These are phyloP conservation scores for Polypterus senegalus DNA, from an alignment of 2,113 vertebrate genomes.

Conservation along the genomic window DNA sequence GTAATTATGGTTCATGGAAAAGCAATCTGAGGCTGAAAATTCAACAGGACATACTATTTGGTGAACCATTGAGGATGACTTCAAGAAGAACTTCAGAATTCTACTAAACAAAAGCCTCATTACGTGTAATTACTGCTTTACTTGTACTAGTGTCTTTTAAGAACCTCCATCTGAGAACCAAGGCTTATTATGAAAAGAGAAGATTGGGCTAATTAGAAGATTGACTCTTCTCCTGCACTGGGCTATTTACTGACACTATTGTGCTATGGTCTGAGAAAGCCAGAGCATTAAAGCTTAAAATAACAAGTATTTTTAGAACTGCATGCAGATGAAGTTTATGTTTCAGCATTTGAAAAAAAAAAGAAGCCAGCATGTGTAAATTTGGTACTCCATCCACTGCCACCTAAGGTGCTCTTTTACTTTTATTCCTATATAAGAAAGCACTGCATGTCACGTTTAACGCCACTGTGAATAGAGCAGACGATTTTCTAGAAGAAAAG, in stretches of 20 bases:
- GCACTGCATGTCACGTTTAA: too few relatives aligned
- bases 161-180: conserved; percentile 62
- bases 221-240: conserved; percentile 39
- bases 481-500: too few relatives aligned
- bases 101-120: conserved; percentile 89
- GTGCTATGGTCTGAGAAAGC: too few relatives aligned
- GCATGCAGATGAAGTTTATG: too few relatives aligned
- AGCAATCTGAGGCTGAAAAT: conserved; percentile 61
- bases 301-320: too few relatives aligned
- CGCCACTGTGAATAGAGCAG: too few relatives aligned
- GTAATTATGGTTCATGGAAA: conserved; percentile 82
- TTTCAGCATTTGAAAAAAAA: too few relatives aligned
- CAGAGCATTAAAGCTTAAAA: too few relatives aligned
- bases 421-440: too few relatives aligned
- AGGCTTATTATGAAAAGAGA: conserved; percentile 57
- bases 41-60: conserved; percentile 51
- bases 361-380: too few relatives aligned
- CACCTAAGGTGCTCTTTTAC: too few relatives aligned
- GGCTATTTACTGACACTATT: conserved; percentile 30
- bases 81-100: conserved; percentile 82
- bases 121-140: conserved; percentile 81
- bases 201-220: conserved; percentile 60
- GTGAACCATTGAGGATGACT: conserved; percentile 65
- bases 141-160: conserved; percentile 56
- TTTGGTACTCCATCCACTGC: too few relatives aligned